Conservation (phyloP, 2,113 vertebrate genomes). For the Larimichthys polyactis region DNA sequence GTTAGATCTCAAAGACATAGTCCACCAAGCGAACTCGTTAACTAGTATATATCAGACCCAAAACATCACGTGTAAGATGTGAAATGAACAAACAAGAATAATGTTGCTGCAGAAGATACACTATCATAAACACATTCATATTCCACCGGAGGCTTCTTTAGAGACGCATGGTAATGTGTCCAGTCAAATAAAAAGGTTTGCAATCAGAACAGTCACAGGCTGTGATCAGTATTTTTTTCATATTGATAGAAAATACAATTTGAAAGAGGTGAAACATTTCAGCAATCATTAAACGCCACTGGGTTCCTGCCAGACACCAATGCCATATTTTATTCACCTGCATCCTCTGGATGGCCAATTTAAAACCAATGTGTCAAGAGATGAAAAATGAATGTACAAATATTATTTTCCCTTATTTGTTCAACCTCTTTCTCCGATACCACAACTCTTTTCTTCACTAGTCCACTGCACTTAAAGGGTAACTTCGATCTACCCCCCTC, state of each 20-base stretch:
- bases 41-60: too few relatives aligned
- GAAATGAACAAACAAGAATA: background rate
- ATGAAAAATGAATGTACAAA: conserved; percentile 5
- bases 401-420: background rate
- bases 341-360: background rate
- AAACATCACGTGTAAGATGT: too few relatives aligned
- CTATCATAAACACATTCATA: background rate
- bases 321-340: background rate
- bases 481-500: background rate
- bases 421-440: background rate
- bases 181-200: background rate
- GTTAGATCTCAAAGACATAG: too few relatives aligned
- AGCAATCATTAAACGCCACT: background rate
- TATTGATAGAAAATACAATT: background rate
- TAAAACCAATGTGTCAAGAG: background rate
- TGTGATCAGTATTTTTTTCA: background rate
- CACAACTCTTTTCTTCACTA: too few relatives aligned
- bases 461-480: too few relatives aligned
- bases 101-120: background rate
- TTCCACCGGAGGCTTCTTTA: background rate
- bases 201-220: background rate
- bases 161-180: background rate
- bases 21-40: too few relatives aligned
- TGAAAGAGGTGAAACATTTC: background rate
- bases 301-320: background rate